Conservation (phyloP, 1,140 invertebrate species). For the Pemphigus obesinymphae region DNA sequence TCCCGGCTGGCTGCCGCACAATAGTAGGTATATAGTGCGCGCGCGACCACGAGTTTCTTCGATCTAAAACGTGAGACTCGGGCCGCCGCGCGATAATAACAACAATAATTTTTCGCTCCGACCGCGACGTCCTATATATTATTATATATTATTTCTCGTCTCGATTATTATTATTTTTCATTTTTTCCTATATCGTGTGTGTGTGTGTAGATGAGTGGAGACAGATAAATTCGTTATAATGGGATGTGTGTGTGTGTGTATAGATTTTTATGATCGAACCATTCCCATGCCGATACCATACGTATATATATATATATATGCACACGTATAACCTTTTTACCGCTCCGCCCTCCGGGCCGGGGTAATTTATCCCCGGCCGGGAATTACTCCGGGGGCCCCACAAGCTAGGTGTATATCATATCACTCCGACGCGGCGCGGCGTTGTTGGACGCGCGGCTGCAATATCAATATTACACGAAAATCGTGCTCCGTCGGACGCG, state of each 20-base stretch:
- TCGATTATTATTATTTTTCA: constrained; percentile 38
- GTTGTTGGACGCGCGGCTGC: neutral
- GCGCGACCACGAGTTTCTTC: constrained; percentile 23
- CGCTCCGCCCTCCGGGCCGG: neutral
- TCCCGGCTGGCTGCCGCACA: neutral
- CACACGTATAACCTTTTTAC: neutral
- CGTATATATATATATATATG: too few species aligned
- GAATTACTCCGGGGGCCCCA: neutral
- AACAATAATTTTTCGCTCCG: constrained; percentile 40
- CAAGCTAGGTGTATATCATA: neutral
- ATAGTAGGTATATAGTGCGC: too few species aligned
- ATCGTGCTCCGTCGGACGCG: constrained; percentile 15
- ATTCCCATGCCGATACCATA: constrained; percentile 18
- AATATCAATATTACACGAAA: constrained; percentile 32
- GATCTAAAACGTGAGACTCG: constrained; percentile 37
- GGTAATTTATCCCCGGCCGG: neutral
- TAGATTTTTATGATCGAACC: constrained; percentile 33
- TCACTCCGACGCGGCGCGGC: neutral
- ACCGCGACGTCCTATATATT: constrained; percentile 25
- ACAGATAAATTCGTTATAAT: constrained; percentile 37
- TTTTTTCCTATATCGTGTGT: neutral
- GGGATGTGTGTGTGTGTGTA: constrained; percentile 7
- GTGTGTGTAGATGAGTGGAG: neutral
- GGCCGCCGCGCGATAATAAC: constrained; percentile 21
- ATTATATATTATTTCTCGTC: constrained; percentile 20